phyloP scores from a whole-genome alignment of 2,888 invertebrate genomes.

The Mycogona germanica region DNA sequence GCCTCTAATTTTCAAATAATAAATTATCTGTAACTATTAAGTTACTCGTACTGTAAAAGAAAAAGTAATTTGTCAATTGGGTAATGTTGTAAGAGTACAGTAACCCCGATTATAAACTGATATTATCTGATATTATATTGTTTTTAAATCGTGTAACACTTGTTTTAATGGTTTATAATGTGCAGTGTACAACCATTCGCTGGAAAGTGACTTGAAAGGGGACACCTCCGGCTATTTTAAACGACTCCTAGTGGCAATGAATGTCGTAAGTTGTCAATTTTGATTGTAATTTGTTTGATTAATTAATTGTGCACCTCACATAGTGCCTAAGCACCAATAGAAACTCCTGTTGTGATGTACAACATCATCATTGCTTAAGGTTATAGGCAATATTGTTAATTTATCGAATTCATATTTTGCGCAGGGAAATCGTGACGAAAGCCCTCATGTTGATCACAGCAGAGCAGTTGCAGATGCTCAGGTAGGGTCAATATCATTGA shows the following conservation, averaged over 20 bases:
- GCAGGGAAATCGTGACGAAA: slow-evolving; percentile 66
- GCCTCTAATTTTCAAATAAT: too few relatives aligned
- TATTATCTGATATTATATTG: too few relatives aligned
- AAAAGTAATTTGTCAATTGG: background rate
- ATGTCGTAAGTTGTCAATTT: slow-evolving; percentile 43
- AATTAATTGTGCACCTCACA: too few relatives aligned
- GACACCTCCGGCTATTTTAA: slow-evolving; percentile 90
- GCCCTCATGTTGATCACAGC: slow-evolving; percentile 53
- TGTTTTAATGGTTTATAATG: background rate
- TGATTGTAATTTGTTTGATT: slow-evolving; percentile 10
- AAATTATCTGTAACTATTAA: background rate
- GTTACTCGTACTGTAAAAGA: background rate
- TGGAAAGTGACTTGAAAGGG: slow-evolving; percentile 68
- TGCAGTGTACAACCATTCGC: slow-evolving; percentile 47
- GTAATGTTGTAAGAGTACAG: too few relatives aligned
- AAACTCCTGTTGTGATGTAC: too few relatives aligned
- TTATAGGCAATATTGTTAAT: too few relatives aligned
- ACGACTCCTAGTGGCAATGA: slow-evolving; percentile 71
- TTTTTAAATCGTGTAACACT: background rate
- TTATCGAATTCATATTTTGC: too few relatives aligned
- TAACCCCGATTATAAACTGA: too few relatives aligned
- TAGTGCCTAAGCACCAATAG: too few relatives aligned
- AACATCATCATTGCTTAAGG: too few relatives aligned
- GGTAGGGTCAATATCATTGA: background rate
- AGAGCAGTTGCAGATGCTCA: slow-evolving; percentile 63